A percentile compares a stretch with the other conserved stretches of the same genome.
These are phyloP conservation scores for Pterostichus madidus DNA, from an alignment of 2,888 invertebrate species.

Conservation along the genomic window DNA sequence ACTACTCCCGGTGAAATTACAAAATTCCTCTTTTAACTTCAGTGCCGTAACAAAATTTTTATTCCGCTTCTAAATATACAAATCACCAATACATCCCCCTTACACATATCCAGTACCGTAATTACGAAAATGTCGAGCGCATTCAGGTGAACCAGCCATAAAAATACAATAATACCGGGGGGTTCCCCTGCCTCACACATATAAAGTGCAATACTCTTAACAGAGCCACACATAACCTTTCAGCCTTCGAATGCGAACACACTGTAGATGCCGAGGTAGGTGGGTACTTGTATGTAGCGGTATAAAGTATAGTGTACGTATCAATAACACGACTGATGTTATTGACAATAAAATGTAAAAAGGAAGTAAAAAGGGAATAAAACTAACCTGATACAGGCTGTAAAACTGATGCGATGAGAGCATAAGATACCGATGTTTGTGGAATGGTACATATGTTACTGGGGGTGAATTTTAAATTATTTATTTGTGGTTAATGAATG, in stretches of 20 bases:
- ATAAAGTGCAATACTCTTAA: slow-evolving; percentile 48
- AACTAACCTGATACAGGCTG: slow-evolving; percentile 60
- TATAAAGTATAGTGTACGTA: slow-evolving; percentile 58
- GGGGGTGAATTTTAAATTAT: neutral
- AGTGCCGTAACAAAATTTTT: neutral
- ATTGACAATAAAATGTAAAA: slow-evolving; percentile 66
- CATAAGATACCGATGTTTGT: neutral
- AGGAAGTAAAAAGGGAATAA: slow-evolving; percentile 60
- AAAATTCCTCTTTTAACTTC: neutral
- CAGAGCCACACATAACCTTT: slow-evolving; percentile 52
- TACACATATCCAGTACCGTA: slow-evolving; percentile 1
- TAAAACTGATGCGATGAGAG: slow-evolving; percentile 43
- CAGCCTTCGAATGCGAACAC: slow-evolving; percentile 13
- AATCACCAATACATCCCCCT: slow-evolving; percentile 1
- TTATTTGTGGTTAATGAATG: too few species aligned
- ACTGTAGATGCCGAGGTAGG: neutral
- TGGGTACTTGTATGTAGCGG: slow-evolving; percentile 5
- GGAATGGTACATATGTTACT: neutral
- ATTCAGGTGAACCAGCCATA: slow-evolving; percentile 12
- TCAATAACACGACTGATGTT: slow-evolving; percentile 61
- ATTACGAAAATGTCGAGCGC: slow-evolving; percentile 26
- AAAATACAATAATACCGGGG: slow-evolving; percentile 14
- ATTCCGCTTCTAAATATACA: neutral
- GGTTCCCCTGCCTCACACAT: neutral
- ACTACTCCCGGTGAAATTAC: neutral